Conservation (phyloP, 2,113 vertebrate species). For the Nothocercus nigrocapillus region DNA sequence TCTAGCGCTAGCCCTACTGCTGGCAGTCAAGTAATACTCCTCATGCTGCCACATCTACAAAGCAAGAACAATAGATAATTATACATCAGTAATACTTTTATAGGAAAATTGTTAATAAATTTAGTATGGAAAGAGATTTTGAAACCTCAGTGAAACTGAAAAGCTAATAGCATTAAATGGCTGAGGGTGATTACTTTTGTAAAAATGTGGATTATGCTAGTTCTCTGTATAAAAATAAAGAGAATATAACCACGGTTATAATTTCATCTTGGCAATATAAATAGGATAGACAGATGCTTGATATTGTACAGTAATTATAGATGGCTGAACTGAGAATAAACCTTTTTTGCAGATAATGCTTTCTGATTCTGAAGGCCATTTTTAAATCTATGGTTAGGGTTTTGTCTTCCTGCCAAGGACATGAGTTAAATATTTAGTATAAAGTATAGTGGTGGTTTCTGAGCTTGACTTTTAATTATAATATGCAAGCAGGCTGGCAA, state of each 20-base stretch:
- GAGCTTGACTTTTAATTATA: conserved; percentile 65
- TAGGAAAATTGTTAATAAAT: conserved; percentile 22
- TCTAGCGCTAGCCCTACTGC: background rate
- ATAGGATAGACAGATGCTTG: conserved; percentile 75
- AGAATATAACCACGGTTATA: conserved; percentile 67
- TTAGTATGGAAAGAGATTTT: conserved; percentile 4
- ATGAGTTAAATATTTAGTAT: conserved; percentile 71
- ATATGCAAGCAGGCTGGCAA: conserved; percentile 45
- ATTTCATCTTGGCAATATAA: conserved; percentile 77
- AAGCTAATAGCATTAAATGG: conserved; percentile 52
- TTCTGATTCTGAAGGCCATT: conserved; percentile 70
- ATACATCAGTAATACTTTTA: background rate
- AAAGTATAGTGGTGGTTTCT: conserved; percentile 42
- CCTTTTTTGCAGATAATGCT: conserved; percentile 64
- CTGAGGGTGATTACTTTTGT: conserved; percentile 46
- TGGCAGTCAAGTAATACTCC: background rate
- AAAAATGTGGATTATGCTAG: conserved; percentile 52
- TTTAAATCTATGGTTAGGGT: conserved; percentile 37
- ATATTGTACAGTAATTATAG: conserved; percentile 73
- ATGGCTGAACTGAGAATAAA: conserved; percentile 71
- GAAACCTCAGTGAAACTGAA: conserved; percentile 24
- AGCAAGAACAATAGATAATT: background rate
- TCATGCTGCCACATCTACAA: background rate
- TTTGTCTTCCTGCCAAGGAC: conserved; percentile 62
- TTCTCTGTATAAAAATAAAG: conserved; percentile 67